A percentile compares a stretch with the other conserved stretches of the same genome.
Conservation (phyloP, 2,113 vertebrate genomes). For the Bagarius yarrelli region DNA sequence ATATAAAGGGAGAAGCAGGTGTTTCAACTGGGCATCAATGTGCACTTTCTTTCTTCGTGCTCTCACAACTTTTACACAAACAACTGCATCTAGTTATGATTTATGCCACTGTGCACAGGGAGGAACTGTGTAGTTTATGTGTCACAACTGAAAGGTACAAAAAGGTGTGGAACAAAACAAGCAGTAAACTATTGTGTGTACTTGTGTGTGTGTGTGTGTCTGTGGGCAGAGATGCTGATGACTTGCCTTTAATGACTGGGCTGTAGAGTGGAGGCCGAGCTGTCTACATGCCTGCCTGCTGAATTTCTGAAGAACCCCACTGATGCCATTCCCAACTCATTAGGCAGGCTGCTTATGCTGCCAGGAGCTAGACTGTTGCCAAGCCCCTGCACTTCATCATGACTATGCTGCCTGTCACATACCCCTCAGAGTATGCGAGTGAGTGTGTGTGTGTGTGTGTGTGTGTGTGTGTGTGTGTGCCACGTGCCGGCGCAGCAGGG, state of each 20-base stretch:
- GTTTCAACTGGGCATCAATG: constrained; percentile 15
- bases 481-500: constrained; percentile 94
- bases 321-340: constrained; percentile 82
- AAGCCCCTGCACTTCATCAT: constrained; percentile 69
- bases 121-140: not conserved
- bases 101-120: constrained; percentile 3
- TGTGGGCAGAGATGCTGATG: constrained; percentile 60
- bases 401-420: constrained; percentile 64
- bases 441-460: constrained; percentile 63
- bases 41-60: not conserved
- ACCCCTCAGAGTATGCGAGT: constrained; percentile 42
- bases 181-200: not conserved
- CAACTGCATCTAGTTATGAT: not conserved
- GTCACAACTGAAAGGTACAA: constrained; percentile 13
- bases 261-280: constrained; percentile 62
- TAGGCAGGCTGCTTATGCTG: constrained; percentile 76
- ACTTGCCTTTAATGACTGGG: constrained; percentile 77
- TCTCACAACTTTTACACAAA: not conserved
- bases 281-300: constrained; percentile 66
- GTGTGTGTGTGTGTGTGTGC: constrained; percentile 55
- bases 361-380: constrained; percentile 77
- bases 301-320: constrained; percentile 74
- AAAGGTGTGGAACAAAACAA: constrained; percentile 10
- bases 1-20: constrained; percentile 45
- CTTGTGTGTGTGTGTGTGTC: not conserved